Conservation (phyloP, 1,140 invertebrate genomes). For the Oppia nitens region DNA sequence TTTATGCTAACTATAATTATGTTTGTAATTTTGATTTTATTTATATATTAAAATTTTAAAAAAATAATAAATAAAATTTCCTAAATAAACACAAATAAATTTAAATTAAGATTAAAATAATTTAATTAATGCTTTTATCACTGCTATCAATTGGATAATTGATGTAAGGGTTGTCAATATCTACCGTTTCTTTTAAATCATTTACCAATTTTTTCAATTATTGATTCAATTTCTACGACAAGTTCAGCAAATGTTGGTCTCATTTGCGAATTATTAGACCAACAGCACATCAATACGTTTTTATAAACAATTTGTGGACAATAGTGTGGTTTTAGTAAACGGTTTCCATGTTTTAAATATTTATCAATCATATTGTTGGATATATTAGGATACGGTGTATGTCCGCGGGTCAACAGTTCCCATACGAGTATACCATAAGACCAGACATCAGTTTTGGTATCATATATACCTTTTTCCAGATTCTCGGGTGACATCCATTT, state of each 20-base stretch:
- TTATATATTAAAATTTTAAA: no score
- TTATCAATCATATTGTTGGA: slow-evolving; percentile 41
- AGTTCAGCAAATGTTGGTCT: slow-evolving; percentile 35
- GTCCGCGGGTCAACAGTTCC: slow-evolving; percentile 61
- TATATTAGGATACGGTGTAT: slow-evolving; percentile 52
- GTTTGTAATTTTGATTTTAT: no score
- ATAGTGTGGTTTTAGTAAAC: slow-evolving; percentile 49
- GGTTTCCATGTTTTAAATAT: slow-evolving; percentile 44
- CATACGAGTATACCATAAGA: slow-evolving; percentile 60
- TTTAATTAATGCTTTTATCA: no score
- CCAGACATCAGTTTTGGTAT: slow-evolving; percentile 58
- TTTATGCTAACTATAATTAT: no score
- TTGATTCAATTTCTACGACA: no score
- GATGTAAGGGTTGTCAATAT: no score
- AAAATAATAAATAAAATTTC: no score
- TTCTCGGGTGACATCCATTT: slow-evolving; percentile 99
- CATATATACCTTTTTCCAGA: slow-evolving; percentile 35
- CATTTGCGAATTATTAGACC: slow-evolving; percentile 59
- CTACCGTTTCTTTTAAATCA: no score
- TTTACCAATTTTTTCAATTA: no score
- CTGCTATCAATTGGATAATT: no score
- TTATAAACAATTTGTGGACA: slow-evolving; percentile 15
- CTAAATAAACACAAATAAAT: no score
- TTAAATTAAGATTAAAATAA: no score
- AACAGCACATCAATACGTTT: slow-evolving; percentile 49